These are phyloP conservation scores for Orientallactaga sibirica DNA, from an alignment of 2,797 vertebrate species.

Conservation along the genomic window DNA sequence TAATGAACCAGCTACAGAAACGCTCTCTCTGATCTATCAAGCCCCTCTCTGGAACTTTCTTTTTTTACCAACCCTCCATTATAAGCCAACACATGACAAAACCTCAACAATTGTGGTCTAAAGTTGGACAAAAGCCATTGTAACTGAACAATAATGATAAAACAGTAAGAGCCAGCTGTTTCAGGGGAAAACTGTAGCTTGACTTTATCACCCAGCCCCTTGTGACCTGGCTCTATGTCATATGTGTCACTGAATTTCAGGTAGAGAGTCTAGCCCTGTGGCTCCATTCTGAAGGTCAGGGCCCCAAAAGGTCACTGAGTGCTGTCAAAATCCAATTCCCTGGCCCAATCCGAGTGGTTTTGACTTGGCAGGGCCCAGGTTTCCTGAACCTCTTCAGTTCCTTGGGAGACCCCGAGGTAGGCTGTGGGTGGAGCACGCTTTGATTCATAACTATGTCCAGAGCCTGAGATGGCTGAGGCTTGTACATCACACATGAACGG, in stretches of 20 bases:
- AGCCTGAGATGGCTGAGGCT: background rate
- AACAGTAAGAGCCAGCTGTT: constrained; percentile 37
- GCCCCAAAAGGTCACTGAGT: background rate
- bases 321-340: background rate
- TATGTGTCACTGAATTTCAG: background rate
- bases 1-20: constrained; percentile 38
- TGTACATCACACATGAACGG: background rate
- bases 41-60: constrained; percentile 22
- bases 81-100: constrained; percentile 24
- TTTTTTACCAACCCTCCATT: background rate
- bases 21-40: background rate
- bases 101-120: constrained; percentile 36
- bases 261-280: background rate
- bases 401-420: background rate
- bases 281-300: background rate
- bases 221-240: background rate
- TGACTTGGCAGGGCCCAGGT: background rate
- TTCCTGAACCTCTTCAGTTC: background rate
- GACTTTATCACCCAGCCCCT: background rate
- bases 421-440: background rate
- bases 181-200: background rate
- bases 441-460: background rate
- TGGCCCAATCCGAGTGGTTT: background rate
- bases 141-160: constrained; percentile 29
- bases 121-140: constrained; percentile 37